Evolutionary conservation across 2,113 vertebrate genomes (phyloP).

Genomic region (Ailurus styani): DNA sequence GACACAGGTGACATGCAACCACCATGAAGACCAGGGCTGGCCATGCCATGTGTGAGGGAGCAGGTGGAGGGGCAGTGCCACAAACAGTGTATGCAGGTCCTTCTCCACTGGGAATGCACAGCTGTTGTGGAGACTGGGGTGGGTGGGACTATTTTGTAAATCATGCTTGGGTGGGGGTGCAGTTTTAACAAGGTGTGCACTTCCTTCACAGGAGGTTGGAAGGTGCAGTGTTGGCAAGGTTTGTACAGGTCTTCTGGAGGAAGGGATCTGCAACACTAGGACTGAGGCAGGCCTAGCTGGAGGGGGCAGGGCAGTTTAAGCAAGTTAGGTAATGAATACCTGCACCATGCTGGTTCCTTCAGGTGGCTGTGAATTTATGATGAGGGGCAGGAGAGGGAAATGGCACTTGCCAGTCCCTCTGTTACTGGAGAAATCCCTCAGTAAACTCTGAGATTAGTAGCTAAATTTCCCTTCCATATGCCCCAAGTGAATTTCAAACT

Average conservation of each 20-base stretch:
- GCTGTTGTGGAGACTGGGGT: neutral
- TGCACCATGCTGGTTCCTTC: neutral
- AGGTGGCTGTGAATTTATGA: neutral
- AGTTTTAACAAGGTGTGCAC: neutral
- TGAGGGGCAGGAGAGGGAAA: neutral
- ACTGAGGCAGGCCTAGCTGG: neutral
- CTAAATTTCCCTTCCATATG: neutral
- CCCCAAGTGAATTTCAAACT: neutral
- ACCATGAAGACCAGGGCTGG: neutral
- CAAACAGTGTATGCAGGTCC: neutral
- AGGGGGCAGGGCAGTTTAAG: neutral
- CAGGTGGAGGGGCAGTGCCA: neutral
- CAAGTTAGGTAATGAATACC: neutral
- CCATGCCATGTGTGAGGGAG: neutral
- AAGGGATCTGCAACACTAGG: neutral
- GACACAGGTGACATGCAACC: neutral
- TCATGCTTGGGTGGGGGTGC: neutral
- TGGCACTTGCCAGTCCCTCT: neutral
- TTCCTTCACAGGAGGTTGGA: neutral
- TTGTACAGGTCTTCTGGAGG: neutral
- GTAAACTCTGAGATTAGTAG: neutral
- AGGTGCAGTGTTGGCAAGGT: neutral
- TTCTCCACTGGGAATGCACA: neutral
- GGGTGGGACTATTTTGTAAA: neutral
- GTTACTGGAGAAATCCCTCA: neutral